Evolutionary conservation across 2,888 invertebrate species (phyloP).

Genomic region (Tanypteryx hageni): DNA sequence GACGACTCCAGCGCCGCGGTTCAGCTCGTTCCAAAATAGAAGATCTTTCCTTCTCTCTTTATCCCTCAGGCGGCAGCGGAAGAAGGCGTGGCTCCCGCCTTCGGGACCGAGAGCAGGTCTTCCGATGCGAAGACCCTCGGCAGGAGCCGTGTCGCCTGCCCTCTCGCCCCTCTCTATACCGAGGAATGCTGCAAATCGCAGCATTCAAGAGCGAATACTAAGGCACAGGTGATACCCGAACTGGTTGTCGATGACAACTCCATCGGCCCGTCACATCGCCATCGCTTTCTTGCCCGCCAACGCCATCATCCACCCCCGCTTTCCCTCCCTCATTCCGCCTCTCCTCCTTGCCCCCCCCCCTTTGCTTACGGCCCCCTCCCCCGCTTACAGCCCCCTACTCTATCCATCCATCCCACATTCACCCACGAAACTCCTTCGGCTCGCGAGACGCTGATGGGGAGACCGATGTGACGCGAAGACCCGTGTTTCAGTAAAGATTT

Average conservation of each 20-base stretch:
- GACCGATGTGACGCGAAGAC: too few relatives aligned
- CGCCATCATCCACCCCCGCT: too few relatives aligned
- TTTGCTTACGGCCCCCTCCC: background rate
- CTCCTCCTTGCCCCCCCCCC: background rate
- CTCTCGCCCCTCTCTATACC: background rate
- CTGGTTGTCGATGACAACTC: conserved; percentile 62
- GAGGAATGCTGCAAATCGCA: conserved; percentile 24
- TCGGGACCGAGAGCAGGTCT: background rate
- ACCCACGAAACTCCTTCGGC: too few relatives aligned
- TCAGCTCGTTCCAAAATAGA: conserved; percentile 13
- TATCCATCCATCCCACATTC: too few relatives aligned
- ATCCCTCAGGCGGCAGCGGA: background rate
- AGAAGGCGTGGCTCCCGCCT: conserved; percentile 18
- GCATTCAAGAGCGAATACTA: background rate
- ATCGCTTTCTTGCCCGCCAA: background rate
- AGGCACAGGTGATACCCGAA: conserved; percentile 13
- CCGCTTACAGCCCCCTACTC: background rate
- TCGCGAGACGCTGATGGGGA: too few relatives aligned
- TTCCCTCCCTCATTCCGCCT: background rate
- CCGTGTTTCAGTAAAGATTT: too few relatives aligned
- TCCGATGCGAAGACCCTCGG: background rate
- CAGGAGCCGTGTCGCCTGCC: too few relatives aligned
- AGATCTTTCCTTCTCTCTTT: background rate
- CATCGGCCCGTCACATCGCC: conserved; percentile 39
- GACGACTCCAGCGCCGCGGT: conserved; percentile 31